Evolutionary conservation across 1,140 invertebrate genomes (phyloP).

Genomic region (Danaus plexippus): DNA sequence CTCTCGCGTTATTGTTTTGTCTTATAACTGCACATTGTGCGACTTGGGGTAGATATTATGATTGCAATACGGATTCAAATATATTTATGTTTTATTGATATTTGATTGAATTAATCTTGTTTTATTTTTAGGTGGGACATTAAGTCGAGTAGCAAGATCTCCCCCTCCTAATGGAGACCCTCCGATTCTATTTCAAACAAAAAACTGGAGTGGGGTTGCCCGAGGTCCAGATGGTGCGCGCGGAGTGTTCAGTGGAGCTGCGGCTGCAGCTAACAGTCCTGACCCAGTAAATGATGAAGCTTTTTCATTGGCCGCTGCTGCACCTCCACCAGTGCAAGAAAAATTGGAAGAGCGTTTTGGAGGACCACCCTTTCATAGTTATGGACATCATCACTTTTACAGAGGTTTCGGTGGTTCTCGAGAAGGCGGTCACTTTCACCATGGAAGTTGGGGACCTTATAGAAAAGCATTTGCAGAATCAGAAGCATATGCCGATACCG

Average conservation of each 20-base stretch:
- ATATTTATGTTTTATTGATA: neutral
- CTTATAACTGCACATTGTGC: conserved; percentile 13
- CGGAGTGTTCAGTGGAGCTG: conserved; percentile 53
- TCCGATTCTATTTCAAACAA: conserved; percentile 37
- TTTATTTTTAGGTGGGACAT: conserved; percentile 26
- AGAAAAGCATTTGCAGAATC: too few species aligned
- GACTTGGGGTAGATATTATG: neutral
- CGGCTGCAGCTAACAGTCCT: conserved; percentile 34
- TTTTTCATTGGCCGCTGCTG: conserved; percentile 42
- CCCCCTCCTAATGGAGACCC: conserved; percentile 26
- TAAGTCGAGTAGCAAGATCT: conserved; percentile 33
- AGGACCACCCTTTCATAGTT: neutral
- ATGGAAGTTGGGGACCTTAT: too few species aligned
- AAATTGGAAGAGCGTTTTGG: conserved; percentile 5
- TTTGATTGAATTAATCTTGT: conserved; percentile 3
- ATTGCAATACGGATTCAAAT: neutral
- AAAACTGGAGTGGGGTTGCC: conserved; percentile 49
- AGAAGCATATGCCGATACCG: too few species aligned
- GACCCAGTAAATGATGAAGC: conserved; percentile 33
- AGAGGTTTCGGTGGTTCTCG: too few species aligned
- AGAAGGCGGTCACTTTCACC: too few species aligned
- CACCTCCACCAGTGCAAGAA: conserved; percentile 3
- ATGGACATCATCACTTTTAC: too few species aligned
- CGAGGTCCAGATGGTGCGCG: conserved; percentile 28
- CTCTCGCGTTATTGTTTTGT: conserved; percentile 9